Percentiles rank a stretch among this genome's conserved stretches.
These are phyloP conservation scores for Drosophila arawakana DNA, from an alignment of 1,140 invertebrate species.

Conservation along the genomic window DNA sequence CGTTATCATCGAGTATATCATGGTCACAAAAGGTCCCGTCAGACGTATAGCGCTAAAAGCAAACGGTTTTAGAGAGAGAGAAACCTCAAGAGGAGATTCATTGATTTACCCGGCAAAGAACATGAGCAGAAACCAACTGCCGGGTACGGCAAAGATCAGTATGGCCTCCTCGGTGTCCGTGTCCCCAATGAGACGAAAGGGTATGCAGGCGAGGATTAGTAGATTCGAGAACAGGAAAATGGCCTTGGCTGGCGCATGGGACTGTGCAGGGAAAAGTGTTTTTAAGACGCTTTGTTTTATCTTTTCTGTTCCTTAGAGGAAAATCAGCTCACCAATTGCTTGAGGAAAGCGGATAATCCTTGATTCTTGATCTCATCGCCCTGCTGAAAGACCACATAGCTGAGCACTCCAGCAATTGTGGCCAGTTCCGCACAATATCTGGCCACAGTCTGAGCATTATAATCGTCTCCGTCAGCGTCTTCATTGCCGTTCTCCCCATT, in stretches of 20 bases:
- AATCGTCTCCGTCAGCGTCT: conserved; percentile 32
- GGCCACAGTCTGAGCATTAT: conserved; percentile 85
- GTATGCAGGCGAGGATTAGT: conserved; percentile 96
- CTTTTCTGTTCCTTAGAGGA: too few species aligned
- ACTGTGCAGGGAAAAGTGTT: conserved; percentile 86
- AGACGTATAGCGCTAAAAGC: conserved; percentile 92
- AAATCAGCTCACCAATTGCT: conserved; percentile 91
- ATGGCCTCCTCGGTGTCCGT: conserved; percentile 95
- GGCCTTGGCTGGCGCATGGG: conserved; percentile 96
- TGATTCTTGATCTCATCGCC: conserved; percentile 97
- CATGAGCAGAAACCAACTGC: conserved; percentile 98
- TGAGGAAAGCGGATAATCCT: conserved; percentile 94
- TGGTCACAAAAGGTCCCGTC: conserved; percentile 98
- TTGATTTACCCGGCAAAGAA: conserved; percentile 97
- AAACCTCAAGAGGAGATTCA: not conserved
- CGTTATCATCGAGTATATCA: conserved; percentile 99
- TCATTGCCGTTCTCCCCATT: not conserved
- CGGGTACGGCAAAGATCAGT: conserved; percentile 95
- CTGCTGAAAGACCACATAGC: conserved; percentile 96
- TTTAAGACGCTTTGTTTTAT: not conserved
- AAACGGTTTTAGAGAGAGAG: too few species aligned
- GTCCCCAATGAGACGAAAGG: conserved; percentile 91
- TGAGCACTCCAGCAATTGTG: conserved; percentile 93
- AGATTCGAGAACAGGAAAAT: conserved; percentile 97
- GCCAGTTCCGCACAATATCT: conserved; percentile 93